Base-by-base conservation (phyloP, 2,888 invertebrate species). In the Aethes cnicana region DNA sequence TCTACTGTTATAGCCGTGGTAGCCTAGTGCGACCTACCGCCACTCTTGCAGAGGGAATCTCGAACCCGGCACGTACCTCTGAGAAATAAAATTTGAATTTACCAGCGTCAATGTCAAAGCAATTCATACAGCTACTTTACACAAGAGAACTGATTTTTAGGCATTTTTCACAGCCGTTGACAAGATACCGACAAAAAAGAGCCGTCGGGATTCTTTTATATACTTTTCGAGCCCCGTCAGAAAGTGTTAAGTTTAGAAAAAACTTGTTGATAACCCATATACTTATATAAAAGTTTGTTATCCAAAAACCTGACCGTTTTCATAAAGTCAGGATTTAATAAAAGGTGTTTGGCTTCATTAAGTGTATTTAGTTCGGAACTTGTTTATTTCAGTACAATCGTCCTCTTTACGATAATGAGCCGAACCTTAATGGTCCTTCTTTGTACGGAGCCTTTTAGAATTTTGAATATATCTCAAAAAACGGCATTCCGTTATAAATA, bases 321-420 rank as follows among this genome's bases (percentile, higher is more conserved):
- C 39, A 43, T 52, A 52, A 52, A 52, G 32, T 46, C 52, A 30
- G 46, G 44, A 39, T 20, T 52, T 52, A 52, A 46, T 52, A 52
- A 46, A 46, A 46, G 39, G 39, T 33, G 25, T 32, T 37, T 39
- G 44, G 32, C 39, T 39, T 52, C 52, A 52, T 52, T 46, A 52
- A 52, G 50, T 43, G 36, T 37, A 44, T 33, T 52, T 46, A 52
- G 52, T 20, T 23, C 21, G 25, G 44, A 26, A 46, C 52, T 39
- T 26, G 52, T 52, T 52, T 14, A 21, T 43, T 52, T 46, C 26
- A 26, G 52, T 33, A 39, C 36, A 46, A 46, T 46, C 52, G 37
- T 52, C 37, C 25, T 46, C 46, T 52, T 52, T 52, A 52, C 32
- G 52, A 52, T 52, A 52, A 52, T 46, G 44, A 12, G 39, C n/a